Percentiles rank a stretch among this genome's conserved stretches.
Conservation (phyloP, 2,888 invertebrate genomes). For the Galeopsomyia nigrocyanea region DNA sequence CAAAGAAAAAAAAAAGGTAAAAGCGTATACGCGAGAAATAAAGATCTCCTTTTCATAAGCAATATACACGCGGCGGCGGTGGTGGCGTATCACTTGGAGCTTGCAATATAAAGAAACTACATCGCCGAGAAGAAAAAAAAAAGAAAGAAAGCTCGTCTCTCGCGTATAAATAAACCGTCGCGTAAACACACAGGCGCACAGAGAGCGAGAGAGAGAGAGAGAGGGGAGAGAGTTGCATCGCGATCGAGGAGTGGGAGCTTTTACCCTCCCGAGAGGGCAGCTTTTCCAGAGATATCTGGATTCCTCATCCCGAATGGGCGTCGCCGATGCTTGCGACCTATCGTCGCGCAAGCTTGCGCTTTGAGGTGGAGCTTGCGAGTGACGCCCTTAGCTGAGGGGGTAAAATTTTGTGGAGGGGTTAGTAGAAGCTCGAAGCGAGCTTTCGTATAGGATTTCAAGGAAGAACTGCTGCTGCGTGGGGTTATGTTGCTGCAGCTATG, state of each 20-base stretch:
- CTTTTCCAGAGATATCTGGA: neutral
- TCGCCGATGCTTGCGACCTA: constrained; percentile 9
- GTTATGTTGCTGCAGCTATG: too few relatives aligned
- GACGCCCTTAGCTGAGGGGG: constrained; percentile 20
- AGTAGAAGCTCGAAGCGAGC: too few relatives aligned
- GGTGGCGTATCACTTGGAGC: too few relatives aligned
- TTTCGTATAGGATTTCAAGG: too few relatives aligned
- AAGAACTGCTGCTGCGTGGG: too few relatives aligned
- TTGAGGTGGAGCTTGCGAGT: constrained; percentile 45
- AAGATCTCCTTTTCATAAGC: neutral
- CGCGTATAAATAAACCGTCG: constrained; percentile 33
- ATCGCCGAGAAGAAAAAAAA: neutral
- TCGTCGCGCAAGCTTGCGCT: constrained; percentile 34
- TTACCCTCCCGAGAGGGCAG: constrained; percentile 10
- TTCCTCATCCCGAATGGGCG: constrained; percentile 23
- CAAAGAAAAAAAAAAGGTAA: constrained; percentile 17
- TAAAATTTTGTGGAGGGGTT: too few relatives aligned
- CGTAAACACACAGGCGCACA: constrained; percentile 22
- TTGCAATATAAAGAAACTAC: neutral
- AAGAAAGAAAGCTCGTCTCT: neutral
- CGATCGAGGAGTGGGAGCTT: neutral
- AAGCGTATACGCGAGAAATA: constrained; percentile 2
- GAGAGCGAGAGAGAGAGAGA: constrained; percentile 16
- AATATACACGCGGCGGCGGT: too few relatives aligned
- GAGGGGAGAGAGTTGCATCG: neutral